Conservation (phyloP, 1,140 invertebrate species). For the Drosophila rhopaloa region DNA sequence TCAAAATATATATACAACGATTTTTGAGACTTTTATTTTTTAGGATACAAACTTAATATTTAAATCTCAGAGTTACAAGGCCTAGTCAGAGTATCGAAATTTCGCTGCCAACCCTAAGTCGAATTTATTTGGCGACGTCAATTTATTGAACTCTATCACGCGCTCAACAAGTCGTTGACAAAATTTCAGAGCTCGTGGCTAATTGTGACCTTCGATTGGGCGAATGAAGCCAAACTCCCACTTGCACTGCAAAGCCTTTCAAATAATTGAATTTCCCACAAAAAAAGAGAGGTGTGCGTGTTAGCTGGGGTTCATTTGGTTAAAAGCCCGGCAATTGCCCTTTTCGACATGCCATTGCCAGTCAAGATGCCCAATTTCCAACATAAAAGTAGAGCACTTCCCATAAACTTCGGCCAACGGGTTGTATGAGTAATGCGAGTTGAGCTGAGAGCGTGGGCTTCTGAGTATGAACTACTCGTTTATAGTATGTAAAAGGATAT, state of each 20-base stretch:
- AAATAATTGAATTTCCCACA: slow-evolving; percentile 59
- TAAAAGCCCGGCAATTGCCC: slow-evolving; percentile 59
- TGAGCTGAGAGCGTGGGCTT: slow-evolving; percentile 15
- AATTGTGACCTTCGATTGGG: slow-evolving; percentile 66
- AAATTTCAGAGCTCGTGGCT: slow-evolving; percentile 45
- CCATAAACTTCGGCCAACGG: slow-evolving; percentile 41
- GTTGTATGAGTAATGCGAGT: slow-evolving; percentile 62
- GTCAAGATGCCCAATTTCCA: slow-evolving; percentile 43
- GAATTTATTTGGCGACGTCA: not conserved
- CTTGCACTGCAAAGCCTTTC: slow-evolving; percentile 44
- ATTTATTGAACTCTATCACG: slow-evolving; percentile 58
- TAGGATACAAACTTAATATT: too few relatives aligned
- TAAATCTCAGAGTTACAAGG: not conserved
- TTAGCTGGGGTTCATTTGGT: slow-evolving; percentile 53
- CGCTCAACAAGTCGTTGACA: slow-evolving; percentile 66
- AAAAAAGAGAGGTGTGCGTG: slow-evolving; percentile 38
- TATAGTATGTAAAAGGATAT: slow-evolving; percentile 26
- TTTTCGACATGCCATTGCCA: slow-evolving; percentile 17
- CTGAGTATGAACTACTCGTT: not conserved
- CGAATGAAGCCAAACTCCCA: slow-evolving; percentile 21
- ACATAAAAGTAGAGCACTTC: slow-evolving; percentile 12
- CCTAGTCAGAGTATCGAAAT: slow-evolving; percentile 15
- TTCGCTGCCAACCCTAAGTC: not conserved
- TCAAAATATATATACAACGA: too few relatives aligned
- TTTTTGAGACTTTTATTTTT: too few relatives aligned